Evolutionary conservation across 2,797 vertebrate genomes (phyloP), one percentile per base, ranked within the genome.

Genomic region (Aeoliscus strigatus): DNA sequence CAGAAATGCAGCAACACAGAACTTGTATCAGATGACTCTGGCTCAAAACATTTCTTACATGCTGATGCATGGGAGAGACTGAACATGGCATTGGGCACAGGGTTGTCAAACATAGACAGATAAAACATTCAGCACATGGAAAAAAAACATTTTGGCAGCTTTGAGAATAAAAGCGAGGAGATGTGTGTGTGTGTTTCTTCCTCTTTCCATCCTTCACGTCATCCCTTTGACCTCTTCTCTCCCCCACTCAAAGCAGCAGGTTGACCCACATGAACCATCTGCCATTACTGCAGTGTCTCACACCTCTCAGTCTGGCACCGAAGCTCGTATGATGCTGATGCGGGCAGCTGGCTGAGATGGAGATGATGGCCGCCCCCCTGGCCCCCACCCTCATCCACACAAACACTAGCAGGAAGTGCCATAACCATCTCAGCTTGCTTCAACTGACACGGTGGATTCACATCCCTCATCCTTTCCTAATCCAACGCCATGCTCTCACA

Each of bases 261-360:
- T 69, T 81, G 77, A 81, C 81, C 78, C 68, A 68, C 43, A 68
- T 75, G 78, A 77, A 74, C 75, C 77, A 80, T 83, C 80, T 82
- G 80, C 74, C 80, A 66, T 38, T 58, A 59, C 67, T 53, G 59
- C 52, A 28, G 56, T 13, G 58, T 49, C 51, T 77, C 71, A 57
- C 64, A 66, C 62, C 59, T 70, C 70, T 73, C 54, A 53, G 69
- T 60, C 40, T 27, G 60, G 50, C 47, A 64, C 48, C 39, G 27
- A 75, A 73, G 73, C 77, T 70, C 55, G 45, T 75, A 73, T 75
- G 75, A 46, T 67, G 45, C 63, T 60, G 60, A 55, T 52, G 64
- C 40, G 31, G 57, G 51, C 36, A 35, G 60, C 54, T 17, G 23
- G 14, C 58, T 49, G 60, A 70, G 71, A 55, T 64, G 24, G 44